Evolutionary conservation across 2,888 invertebrate genomes (phyloP).

Genomic region (Chalcis sispes): DNA sequence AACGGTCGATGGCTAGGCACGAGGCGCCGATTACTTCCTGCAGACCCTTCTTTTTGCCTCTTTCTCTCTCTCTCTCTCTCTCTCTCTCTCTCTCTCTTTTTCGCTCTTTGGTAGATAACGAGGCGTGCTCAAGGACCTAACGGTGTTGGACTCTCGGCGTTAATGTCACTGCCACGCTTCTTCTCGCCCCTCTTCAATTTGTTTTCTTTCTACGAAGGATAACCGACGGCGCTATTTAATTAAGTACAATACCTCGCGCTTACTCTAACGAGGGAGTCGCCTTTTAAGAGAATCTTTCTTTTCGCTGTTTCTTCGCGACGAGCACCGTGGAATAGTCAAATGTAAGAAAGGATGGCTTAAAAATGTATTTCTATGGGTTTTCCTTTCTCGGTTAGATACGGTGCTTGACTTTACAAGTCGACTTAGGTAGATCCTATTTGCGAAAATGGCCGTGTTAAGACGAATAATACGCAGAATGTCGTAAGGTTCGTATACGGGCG

Average conservation of each 20-base stretch:
- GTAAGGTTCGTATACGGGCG: not conserved
- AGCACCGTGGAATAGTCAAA: slow-evolving; percentile 45
- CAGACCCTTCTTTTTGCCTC: not conserved
- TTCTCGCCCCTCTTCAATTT: no score
- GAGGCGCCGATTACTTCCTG: slow-evolving; percentile 25
- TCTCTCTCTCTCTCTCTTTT: slow-evolving; percentile 15
- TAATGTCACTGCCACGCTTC: slow-evolving; percentile 62
- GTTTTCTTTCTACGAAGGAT: slow-evolving; percentile 10
- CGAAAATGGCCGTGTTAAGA: slow-evolving; percentile 20
- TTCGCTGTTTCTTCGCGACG: slow-evolving; percentile 69
- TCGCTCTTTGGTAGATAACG: slow-evolving; percentile 60
- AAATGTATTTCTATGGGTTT: not conserved
- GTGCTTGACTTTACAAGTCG: slow-evolving; percentile 22
- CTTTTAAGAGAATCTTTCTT: slow-evolving; percentile 60
- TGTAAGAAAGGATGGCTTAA: not conserved
- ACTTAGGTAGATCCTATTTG: slow-evolving; percentile 32
- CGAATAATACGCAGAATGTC: not conserved
- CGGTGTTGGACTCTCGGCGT: slow-evolving; percentile 64
- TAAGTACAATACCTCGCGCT: slow-evolving; percentile 67
- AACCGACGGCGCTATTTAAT: slow-evolving; percentile 66
- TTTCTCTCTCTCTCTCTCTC: not conserved
- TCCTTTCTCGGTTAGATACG: not conserved
- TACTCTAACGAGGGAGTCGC: slow-evolving; percentile 66
- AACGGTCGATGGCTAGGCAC: slow-evolving; percentile 16
- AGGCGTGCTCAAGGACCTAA: slow-evolving; percentile 59